Evolutionary conservation across 2,113 vertebrate species (phyloP).

Genomic region (Elachura formosa): DNA sequence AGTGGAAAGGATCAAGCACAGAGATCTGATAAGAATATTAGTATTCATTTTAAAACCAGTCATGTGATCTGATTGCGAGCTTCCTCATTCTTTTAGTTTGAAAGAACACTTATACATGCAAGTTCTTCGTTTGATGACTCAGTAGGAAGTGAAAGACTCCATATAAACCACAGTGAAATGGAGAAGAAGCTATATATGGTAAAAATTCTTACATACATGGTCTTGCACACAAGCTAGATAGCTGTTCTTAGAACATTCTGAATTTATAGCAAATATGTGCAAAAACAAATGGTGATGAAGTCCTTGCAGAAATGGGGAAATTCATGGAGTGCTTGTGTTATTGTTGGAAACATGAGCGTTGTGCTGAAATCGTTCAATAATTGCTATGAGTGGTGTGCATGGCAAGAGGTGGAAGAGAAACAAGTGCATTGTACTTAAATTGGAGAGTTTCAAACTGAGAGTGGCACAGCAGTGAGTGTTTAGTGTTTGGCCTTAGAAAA

Average conservation of each 20-base stretch:
- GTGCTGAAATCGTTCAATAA: not conserved
- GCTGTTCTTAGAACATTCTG: not conserved
- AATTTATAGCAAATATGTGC: not conserved
- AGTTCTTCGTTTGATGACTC: constrained; percentile 69
- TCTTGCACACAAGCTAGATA: not conserved
- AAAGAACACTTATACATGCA: constrained; percentile 37
- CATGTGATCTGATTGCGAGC: not conserved
- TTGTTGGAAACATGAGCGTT: not conserved
- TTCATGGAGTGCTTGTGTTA: not conserved
- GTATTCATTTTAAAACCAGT: not conserved
- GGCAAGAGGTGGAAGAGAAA: not conserved
- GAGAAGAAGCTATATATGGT: constrained; percentile 77
- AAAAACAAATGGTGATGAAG: not conserved
- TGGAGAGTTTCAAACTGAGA: not conserved
- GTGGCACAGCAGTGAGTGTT: not conserved
- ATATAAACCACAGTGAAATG: constrained; percentile 70
- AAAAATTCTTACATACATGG: constrained; percentile 50
- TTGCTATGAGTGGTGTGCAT: not conserved
- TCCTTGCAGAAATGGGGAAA: not conserved
- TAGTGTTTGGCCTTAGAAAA: not conserved
- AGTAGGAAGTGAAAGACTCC: constrained; percentile 78
- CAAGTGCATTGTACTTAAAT: not conserved
- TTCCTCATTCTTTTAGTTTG: constrained; percentile 55
- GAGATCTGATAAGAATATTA: not conserved
- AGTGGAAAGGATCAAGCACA: not conserved